Conservation (phyloP, 1,140 invertebrate species). For the Procambarus virginalis region DNA sequence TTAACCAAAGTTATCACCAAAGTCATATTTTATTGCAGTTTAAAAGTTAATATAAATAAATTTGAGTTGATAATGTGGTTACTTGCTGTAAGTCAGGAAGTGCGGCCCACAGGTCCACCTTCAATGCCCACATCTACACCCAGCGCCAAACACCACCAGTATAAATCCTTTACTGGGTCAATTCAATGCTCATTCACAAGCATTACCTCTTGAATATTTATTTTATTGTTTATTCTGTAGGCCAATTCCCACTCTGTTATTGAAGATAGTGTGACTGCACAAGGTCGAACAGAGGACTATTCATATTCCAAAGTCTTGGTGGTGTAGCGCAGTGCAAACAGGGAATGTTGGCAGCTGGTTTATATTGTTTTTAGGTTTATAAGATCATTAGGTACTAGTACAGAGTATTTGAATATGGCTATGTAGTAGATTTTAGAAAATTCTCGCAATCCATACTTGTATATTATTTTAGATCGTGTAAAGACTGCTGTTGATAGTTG, state of each 20-base stretch:
- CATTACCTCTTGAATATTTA: constrained; percentile 5
- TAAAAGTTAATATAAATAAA: constrained; percentile 6
- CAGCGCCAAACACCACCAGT: constrained; percentile 53
- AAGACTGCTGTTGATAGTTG: neutral
- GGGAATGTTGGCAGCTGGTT: neutral
- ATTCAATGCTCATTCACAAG: constrained; percentile 25
- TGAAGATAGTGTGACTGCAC: neutral
- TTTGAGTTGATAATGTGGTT: constrained; percentile 17
- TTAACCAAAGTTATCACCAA: constrained; percentile 55
- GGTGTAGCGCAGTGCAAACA: neutral
- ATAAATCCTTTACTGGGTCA: constrained; percentile 40
- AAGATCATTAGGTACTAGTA: neutral
- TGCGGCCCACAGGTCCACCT: constrained; percentile 19
- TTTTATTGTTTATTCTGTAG: constrained; percentile 17
- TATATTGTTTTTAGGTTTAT: constrained; percentile 1
- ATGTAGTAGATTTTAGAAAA: neutral
- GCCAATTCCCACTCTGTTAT: neutral
- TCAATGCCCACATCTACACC: constrained; percentile 32
- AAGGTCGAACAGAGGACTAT: neutral
- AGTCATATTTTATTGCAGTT: constrained; percentile 49
- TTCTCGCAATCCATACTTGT: neutral
- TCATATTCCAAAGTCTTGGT: constrained; percentile 1
- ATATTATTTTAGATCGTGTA: neutral
- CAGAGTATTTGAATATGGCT: neutral
- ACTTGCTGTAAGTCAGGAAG: constrained; percentile 26